These are phyloP conservation scores for Luidia sarsii DNA, from an alignment of 53 echinoderm and acorn worm species.

Conservation along the genomic window DNA sequence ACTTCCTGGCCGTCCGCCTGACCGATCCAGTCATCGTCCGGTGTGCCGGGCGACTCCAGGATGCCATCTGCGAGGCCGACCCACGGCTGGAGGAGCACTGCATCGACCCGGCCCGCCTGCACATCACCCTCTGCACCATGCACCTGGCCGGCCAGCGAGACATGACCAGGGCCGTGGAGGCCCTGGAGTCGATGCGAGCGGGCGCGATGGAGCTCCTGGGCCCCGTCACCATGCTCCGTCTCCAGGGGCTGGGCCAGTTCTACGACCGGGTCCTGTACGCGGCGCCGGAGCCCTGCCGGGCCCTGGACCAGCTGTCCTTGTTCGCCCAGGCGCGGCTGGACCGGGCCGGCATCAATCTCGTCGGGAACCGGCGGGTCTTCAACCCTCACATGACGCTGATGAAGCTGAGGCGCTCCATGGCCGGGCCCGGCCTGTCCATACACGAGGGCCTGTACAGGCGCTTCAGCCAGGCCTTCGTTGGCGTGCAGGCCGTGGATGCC, in stretches of 20 bases:
- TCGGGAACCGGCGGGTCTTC: slow-evolving; percentile 50
- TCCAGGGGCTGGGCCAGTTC: slow-evolving; percentile 69
- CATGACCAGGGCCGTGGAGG: slow-evolving; percentile 62
- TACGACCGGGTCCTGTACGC: slow-evolving; percentile 68
- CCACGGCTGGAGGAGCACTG: slow-evolving; percentile 40
- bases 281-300: slow-evolving; percentile 45
- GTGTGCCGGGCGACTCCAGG: slow-evolving; percentile 62
- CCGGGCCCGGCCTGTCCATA: not conserved
- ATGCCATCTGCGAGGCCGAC: slow-evolving; percentile 53
- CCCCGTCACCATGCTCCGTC: slow-evolving; percentile 75
- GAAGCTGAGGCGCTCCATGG: slow-evolving; percentile 49
- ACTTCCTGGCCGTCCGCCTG: slow-evolving; percentile 83
- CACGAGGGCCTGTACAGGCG: slow-evolving; percentile 11
- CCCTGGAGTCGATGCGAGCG: slow-evolving; percentile 69
- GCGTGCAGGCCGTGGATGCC: slow-evolving; percentile 70
- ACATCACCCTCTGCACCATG: slow-evolving; percentile 82
- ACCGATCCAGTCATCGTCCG: slow-evolving; percentile 65
- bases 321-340: slow-evolving; percentile 29
- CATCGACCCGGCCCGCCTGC: slow-evolving; percentile 61
- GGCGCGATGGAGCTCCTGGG: slow-evolving; percentile 64
- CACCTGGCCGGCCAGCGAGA: slow-evolving; percentile 56
- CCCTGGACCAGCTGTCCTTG: slow-evolving; percentile 49
- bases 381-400: slow-evolving; percentile 85
- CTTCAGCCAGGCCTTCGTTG: slow-evolving; percentile 63
- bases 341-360: slow-evolving; percentile 72